phyloP scores from a whole-genome alignment of 92 coral and sea anemone genomes.

The Zoanthus sansibaricus region DNA sequence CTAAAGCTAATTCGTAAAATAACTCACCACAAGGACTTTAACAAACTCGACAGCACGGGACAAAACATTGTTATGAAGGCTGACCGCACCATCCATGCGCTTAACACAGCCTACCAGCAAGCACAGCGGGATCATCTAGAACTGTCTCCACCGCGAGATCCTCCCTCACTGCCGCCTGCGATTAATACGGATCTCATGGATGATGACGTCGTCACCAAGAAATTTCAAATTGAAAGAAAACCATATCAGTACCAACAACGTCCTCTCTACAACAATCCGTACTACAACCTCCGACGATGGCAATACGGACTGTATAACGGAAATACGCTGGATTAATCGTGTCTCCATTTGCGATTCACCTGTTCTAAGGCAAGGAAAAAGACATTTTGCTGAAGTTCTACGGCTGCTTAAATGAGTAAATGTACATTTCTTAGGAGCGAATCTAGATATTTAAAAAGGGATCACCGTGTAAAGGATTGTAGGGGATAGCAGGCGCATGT shows the following conservation, averaged over 20 bases:
- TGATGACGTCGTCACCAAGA: slow-evolving; percentile 64
- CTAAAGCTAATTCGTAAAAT: slow-evolving; percentile 81
- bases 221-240: slow-evolving; percentile 83
- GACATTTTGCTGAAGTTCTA: no score
- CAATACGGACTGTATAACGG: slow-evolving; percentile 87
- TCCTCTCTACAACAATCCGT: slow-evolving; percentile 61
- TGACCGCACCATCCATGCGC: slow-evolving; percentile 69
- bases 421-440: no score
- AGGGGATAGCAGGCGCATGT: no score
- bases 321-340: slow-evolving; percentile 57
- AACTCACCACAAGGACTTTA: slow-evolving; percentile 87
- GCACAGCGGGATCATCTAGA: slow-evolving; percentile 46
- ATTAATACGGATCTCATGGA: slow-evolving; percentile 47
- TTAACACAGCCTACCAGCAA: slow-evolving; percentile 58
- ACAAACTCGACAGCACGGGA: slow-evolving; percentile 74
- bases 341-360: neutral
- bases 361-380: neutral
- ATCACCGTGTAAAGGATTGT: no score
- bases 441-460: no score
- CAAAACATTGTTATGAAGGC: slow-evolving; percentile 78
- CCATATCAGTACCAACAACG: slow-evolving; percentile 73
- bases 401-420: no score
- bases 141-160: slow-evolving; percentile 32
- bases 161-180: slow-evolving; percentile 23
- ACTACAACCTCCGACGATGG: slow-evolving; percentile 70